phyloP scores from a whole-genome alignment of 2,113 vertebrate genomes.

The Oreochromis spilurus region DNA sequence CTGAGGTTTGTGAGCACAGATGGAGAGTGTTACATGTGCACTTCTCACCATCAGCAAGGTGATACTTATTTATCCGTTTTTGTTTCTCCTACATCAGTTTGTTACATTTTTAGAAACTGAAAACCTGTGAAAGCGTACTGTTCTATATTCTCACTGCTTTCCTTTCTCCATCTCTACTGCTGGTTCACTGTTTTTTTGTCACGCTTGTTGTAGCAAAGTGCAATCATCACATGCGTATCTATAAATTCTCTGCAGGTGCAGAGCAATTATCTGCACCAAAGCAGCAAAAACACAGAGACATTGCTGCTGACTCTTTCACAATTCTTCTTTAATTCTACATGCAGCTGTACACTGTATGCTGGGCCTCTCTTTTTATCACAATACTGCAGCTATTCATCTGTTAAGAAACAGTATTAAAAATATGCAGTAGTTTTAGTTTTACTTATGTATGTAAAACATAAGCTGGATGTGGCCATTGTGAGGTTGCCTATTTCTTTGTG shows the following conservation, averaged over 20 bases:
- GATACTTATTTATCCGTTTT: not conserved
- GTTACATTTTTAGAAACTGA: not conserved
- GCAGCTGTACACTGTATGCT: not conserved
- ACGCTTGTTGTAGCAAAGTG: not conserved
- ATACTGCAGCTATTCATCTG: not conserved
- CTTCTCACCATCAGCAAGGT: not conserved
- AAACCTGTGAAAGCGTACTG: not conserved
- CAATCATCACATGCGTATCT: not conserved
- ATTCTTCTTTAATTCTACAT: not conserved
- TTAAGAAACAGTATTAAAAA: not conserved
- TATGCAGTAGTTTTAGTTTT: not conserved
- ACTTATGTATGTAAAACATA: not conserved
- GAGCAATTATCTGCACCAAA: not conserved
- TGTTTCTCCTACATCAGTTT: not conserved
- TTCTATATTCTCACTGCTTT: not conserved
- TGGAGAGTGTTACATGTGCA: not conserved
- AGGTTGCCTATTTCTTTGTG: not conserved
- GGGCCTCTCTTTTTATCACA: not conserved
- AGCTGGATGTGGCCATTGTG: not conserved
- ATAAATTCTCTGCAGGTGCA: not conserved
- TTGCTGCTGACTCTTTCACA: not conserved
- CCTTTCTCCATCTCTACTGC: not conserved
- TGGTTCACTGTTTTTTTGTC: not conserved
- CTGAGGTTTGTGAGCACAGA: not conserved
- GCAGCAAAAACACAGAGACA: not conserved